Base-by-base conservation (phyloP, 1,140 invertebrate genomes). In the Phocides pigmalion region DNA sequence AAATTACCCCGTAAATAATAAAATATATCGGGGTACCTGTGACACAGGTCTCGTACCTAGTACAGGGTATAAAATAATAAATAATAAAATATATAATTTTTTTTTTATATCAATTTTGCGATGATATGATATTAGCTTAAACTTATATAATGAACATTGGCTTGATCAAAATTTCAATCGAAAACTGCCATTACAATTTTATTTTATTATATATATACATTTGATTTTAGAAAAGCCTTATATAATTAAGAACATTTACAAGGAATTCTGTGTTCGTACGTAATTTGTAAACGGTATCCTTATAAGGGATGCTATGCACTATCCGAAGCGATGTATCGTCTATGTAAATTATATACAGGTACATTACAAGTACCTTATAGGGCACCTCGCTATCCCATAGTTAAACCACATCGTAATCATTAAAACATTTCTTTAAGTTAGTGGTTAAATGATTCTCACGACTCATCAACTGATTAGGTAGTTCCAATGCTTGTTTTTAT, bases 241-340 rank as follows among this genome's bases (percentile, higher is more conserved):
- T n/a, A 35, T 35, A 35, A 35, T 35, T 22, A 22, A 22, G 3
- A 22, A 22, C 22, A 42, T n/a, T 28, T 28, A 28, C 19, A 22
- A 20, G 19, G 19, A 11, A 17, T 20, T 22, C 14, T 19, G 2
- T 14, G 17, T 12, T 22, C 44, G 12, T 12, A 47, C 3, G 44
- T 47, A 47, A 47, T 47, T 47, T 47, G 44, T 47, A 47, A 20
- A 22, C 44, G 15, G 4, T 47, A 1, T 12, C 44, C 44, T 12
- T 19, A 19, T 47, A 47, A 47, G 44, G 19, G 19, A 22, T 5
- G 44, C 22, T 22, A 47, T 19, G 44, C 44, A 22, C 44, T 20
- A 12, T 47, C 44, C 44, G 44, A 14, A 11, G 44, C 17, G 4
- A 17, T 16, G 41, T 42, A 15, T 42, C 16, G 25, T 47, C 19